phyloP scores from a whole-genome alignment of 2,888 invertebrate genomes.

The Catocala sponsa region DNA sequence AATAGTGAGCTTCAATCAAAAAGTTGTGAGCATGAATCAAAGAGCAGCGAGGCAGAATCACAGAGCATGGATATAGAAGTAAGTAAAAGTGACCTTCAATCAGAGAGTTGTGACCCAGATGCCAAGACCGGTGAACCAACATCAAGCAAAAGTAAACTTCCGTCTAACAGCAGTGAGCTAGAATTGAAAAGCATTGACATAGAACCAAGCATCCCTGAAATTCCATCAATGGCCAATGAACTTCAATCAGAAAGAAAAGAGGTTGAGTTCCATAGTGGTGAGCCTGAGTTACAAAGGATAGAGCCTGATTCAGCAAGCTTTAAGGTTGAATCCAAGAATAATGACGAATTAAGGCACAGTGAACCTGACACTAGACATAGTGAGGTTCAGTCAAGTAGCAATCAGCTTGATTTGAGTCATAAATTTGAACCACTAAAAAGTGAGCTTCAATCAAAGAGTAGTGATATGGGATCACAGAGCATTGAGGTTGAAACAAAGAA shows the following conservation, averaged over 20 bases:
- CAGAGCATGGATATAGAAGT: neutral
- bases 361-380: neutral
- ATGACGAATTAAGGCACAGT: neutral
- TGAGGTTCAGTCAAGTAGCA: neutral
- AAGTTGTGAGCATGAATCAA: neutral
- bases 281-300: neutral
- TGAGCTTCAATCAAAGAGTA: neutral
- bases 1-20: neutral
- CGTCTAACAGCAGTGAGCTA: neutral
- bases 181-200: neutral
- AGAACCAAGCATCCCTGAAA: neutral
- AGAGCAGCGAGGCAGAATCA: neutral
- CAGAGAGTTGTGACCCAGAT: constrained; percentile 2
- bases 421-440: neutral
- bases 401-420: neutral
- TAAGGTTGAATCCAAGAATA: neutral
- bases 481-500: neutral
- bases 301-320: neutral
- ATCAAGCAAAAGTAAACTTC: neutral
- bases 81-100: neutral
- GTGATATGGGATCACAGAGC: neutral
- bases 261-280: neutral
- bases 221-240: constrained; percentile 1
- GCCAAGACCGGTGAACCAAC: neutral
- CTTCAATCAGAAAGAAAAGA: constrained; percentile 6